Evolutionary conservation across 2,797 vertebrate genomes (phyloP).

Genomic region (Chromobotia macracanthus): DNA sequence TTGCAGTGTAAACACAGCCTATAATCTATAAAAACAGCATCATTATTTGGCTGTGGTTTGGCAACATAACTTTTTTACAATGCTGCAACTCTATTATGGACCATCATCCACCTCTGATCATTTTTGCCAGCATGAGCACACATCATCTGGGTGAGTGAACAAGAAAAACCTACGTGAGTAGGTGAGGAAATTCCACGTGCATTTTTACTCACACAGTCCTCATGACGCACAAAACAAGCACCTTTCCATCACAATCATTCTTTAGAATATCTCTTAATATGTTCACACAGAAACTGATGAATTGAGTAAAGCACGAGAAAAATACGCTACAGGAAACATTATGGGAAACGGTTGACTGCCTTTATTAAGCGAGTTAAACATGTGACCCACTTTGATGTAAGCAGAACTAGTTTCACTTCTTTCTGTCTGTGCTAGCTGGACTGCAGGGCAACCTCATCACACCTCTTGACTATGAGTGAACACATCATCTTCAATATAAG

Average conservation of each 20-base stretch:
- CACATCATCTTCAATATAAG: neutral
- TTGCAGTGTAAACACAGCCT: too few relatives aligned
- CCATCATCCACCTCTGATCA: neutral
- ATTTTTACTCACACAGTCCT: neutral
- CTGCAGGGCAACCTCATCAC: neutral
- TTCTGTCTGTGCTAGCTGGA: neutral
- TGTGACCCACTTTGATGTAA: slow-evolving; percentile 3
- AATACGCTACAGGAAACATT: slow-evolving; percentile 9
- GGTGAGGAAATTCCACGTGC: neutral
- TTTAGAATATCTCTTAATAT: neutral
- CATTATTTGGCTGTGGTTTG: too few relatives aligned
- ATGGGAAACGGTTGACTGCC: slow-evolving; percentile 15
- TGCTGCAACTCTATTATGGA: neutral
- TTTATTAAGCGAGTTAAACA: neutral
- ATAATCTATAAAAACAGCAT: too few relatives aligned
- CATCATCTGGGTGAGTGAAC: neutral
- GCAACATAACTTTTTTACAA: too few relatives aligned
- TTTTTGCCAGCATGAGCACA: neutral
- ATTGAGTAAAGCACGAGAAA: neutral
- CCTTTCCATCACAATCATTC: neutral
- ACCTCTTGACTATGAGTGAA: neutral
- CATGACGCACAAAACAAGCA: neutral
- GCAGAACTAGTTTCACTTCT: slow-evolving; percentile 41
- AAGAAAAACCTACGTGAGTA: slow-evolving; percentile 4
- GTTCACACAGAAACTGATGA: neutral